These are phyloP conservation scores for Pherbina coryleti DNA, from an alignment of 2,888 invertebrate genomes.

Conservation along the genomic window DNA sequence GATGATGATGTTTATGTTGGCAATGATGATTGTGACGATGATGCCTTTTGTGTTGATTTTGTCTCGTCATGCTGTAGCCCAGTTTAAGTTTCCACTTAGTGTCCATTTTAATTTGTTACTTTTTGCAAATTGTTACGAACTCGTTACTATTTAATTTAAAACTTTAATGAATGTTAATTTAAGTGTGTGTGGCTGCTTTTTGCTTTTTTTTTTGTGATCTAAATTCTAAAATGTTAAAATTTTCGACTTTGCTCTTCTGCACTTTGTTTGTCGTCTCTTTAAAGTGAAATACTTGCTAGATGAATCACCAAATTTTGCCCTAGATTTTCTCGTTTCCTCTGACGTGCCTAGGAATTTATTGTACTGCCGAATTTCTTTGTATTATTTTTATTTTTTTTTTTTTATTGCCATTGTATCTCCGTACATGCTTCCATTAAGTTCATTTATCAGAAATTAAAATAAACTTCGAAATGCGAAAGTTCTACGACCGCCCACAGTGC, in stretches of 20 bases:
- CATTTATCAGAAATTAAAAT: background rate
- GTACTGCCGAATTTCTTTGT: too few relatives aligned
- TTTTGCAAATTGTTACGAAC: background rate
- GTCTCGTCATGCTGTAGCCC: too few relatives aligned
- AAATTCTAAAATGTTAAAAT: background rate
- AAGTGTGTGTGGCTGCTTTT: background rate
- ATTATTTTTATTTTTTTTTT: too few relatives aligned
- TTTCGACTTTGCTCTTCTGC: background rate
- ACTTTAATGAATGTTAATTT: slow-evolving; percentile 16
- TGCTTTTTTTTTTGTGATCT: background rate
- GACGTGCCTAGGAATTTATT: background rate
- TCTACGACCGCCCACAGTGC: slow-evolving; percentile 22
- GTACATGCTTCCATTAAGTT: background rate
- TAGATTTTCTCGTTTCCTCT: background rate
- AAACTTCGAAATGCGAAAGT: slow-evolving; percentile 23
- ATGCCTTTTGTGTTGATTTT: too few relatives aligned
- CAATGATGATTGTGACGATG: too few relatives aligned
- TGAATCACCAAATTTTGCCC: background rate
- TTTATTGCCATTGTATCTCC: background rate
- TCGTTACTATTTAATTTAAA: background rate
- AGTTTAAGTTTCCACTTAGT: slow-evolving; percentile 4
- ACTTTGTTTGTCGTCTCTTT: background rate
- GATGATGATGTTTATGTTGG: too few relatives aligned
- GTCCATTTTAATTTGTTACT: slow-evolving; percentile 6
- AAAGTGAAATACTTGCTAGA: background rate